Conservation (phyloP, 2,113 vertebrate species). For the Gadus chalcogrammus region DNA sequence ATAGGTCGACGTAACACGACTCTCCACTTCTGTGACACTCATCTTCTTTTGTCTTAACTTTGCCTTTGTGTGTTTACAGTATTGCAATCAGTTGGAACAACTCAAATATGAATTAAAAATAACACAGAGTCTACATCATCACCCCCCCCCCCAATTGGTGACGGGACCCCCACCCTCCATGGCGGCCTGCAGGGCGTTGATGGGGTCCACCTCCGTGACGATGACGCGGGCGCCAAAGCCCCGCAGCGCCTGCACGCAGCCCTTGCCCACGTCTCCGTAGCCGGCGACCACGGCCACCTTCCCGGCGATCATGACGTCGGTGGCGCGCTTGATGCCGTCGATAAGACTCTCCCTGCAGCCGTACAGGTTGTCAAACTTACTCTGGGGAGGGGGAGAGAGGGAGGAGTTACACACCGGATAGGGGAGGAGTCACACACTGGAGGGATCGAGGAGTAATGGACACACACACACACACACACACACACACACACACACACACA, state of each 20-base stretch:
- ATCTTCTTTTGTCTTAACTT: too few species aligned
- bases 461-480: too few species aligned
- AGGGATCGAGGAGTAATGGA: too few species aligned
- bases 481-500: too few species aligned
- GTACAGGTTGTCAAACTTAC: slow-evolving; percentile 98
- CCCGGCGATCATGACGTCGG: slow-evolving; percentile 97
- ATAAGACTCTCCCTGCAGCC: slow-evolving; percentile 97
- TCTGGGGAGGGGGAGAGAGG: slow-evolving; percentile 63
- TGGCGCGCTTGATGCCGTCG: slow-evolving; percentile 96
- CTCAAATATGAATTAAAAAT: too few species aligned
- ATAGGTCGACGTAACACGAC: too few species aligned
- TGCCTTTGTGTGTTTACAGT: too few species aligned
- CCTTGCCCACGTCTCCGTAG: slow-evolving; percentile 95
- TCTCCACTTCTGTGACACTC: too few species aligned
- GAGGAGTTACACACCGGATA: background rate
- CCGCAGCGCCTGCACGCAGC: slow-evolving; percentile 91
- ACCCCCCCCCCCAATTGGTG: too few species aligned
- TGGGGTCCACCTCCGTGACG: slow-evolving; percentile 94
- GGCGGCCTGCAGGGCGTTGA: slow-evolving; percentile 94
- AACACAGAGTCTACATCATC: too few species aligned
- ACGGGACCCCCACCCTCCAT: slow-evolving; percentile 82
- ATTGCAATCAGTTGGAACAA: too few species aligned
- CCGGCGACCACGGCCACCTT: slow-evolving; percentile 96
- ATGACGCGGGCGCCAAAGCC: slow-evolving; percentile 93
- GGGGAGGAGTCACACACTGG: background rate